phyloP scores from a whole-genome alignment of 2,888 invertebrate species.

The Corbicula japonica region DNA sequence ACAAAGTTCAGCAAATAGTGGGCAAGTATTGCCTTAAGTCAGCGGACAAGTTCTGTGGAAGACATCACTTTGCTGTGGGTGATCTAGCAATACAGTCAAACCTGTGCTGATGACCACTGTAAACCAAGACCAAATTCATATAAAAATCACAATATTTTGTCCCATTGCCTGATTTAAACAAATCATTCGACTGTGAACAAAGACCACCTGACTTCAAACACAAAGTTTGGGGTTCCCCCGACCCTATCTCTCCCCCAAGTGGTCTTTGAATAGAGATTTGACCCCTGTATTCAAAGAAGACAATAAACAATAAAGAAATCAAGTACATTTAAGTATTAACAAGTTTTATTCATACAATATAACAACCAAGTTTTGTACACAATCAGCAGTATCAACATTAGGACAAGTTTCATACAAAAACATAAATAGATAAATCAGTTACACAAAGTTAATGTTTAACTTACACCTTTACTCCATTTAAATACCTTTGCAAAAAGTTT shows the following conservation, averaged over 20 bases:
- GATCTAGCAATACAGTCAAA: no score
- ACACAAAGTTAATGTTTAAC: background rate
- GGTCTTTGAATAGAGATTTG: background rate
- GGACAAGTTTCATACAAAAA: background rate
- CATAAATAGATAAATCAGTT: background rate
- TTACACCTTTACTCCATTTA: background rate
- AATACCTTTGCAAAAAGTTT: background rate
- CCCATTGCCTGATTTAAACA: no score
- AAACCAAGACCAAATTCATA: no score
- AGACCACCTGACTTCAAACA: background rate
- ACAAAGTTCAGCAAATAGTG: no score
- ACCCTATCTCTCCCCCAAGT: background rate
- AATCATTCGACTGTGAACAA: no score
- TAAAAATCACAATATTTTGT: no score
- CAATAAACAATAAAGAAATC: background rate
- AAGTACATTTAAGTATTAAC: slow-evolving; percentile 24
- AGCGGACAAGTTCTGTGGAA: no score
- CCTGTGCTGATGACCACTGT: no score
- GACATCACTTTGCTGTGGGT: no score
- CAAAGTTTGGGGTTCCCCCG: background rate
- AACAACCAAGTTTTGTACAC: slow-evolving; percentile 42
- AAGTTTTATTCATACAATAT: slow-evolving; percentile 50
- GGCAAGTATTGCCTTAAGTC: no score
- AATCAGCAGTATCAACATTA: slow-evolving; percentile 13
- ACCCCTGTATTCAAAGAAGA: background rate